Evolutionary conservation across 2,797 vertebrate species (phyloP), one percentile per base, ranked within the genome.

Genomic region (Phrynocephalus vlangalii): DNA sequence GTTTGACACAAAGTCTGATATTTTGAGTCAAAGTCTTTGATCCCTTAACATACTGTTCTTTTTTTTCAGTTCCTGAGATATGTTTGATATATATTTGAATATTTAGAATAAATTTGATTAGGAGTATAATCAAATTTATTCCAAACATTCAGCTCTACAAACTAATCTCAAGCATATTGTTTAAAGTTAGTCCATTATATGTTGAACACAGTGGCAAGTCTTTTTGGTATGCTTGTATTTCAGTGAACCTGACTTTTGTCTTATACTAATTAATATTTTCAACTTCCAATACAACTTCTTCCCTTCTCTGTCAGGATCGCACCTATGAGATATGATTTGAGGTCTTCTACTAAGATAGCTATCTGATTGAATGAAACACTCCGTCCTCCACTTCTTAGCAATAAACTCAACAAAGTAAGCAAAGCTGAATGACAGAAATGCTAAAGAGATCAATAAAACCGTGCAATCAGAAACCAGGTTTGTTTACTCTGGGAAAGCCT

Each of bases 401-500:
- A 91, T 82, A 85, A 93, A 79, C 79, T 26, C 86, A 71, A 16
- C 75, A 70, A 94, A 88, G 5, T 84, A 79, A 86, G 28, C 82
- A n/a, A 91, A 91, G 91, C 79, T 52, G 91, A 76, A 88, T 2
- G 0, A 72, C 10, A 91, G 73, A 91, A 95, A 87, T 66, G 5
- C 81, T 79, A 88, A 60, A 79, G 90, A 67, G 95, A 94, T 82
- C 82, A 33, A 1, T 90, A 92, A 90, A 82, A 90, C 71, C n/a
- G 60, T 88, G 1, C 28, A 77, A 91, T 92, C 91, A 89, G 82
- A 24, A 1, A 75, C 52, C 0, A 76, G 88, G 38, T 88, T 83
- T 91, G 71, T 93, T 94, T 94, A 87, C 92, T 90, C 68, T 56
- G 86, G 26, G 9, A 88, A 79, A 85, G 79, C 75, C 86, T 60